These are phyloP conservation scores for Dromaius novaehollandiae DNA, from an alignment of 2,113 vertebrate genomes.

Conservation along the genomic window DNA sequence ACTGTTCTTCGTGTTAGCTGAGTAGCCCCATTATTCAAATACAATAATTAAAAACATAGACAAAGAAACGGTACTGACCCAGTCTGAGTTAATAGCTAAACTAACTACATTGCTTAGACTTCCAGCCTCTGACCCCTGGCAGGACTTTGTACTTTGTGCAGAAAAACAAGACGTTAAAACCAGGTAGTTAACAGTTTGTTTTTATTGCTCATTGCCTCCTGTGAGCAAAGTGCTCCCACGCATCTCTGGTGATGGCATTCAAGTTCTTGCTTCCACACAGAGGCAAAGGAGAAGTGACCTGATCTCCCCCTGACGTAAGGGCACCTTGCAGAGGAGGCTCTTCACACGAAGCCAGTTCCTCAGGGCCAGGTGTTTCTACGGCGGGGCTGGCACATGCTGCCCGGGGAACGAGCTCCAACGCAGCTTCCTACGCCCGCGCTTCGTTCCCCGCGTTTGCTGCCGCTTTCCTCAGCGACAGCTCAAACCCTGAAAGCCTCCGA, in stretches of 20 bases:
- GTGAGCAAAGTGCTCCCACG: accelerated
- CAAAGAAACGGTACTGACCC: not conserved
- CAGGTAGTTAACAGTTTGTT: not conserved
- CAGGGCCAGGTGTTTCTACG: not conserved
- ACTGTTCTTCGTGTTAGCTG: not conserved
- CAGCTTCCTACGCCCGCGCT: no score
- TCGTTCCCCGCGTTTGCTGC: no score
- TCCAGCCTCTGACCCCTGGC: not conserved
- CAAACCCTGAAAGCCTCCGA: no score
- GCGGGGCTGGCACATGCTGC: no score
- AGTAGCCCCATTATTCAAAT: accelerated
- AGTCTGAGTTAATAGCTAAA: not conserved
- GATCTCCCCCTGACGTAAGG: not conserved
- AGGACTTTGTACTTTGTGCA: not conserved
- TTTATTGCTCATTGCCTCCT: not conserved
- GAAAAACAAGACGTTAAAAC: not conserved
- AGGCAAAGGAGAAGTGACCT: not conserved
- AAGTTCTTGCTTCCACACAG: not conserved
- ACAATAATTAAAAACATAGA: no score
- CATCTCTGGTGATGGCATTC: not conserved
- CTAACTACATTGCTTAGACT: not conserved
- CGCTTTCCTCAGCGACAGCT: no score
- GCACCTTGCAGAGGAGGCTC: not conserved
- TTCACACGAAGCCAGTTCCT: not conserved
- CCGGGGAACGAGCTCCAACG: no score